Conservation (phyloP, 2,888 invertebrate species). For the Chorisops tibialis region DNA sequence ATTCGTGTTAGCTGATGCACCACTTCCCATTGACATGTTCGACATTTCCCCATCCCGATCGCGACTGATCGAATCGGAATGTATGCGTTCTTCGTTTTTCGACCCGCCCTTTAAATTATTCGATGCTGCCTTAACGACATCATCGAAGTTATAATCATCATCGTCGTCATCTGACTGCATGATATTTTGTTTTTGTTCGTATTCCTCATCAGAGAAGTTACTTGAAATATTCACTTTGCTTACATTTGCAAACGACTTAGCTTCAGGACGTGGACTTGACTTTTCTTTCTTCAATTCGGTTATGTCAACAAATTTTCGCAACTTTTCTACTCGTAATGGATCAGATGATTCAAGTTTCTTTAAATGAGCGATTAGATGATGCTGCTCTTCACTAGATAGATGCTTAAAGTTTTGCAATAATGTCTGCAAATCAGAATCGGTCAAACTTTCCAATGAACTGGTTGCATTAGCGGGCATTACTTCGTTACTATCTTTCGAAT, state of each 20-base stretch:
- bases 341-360: slow-evolving; percentile 76
- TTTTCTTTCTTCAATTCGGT: slow-evolving; percentile 38
- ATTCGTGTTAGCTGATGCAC: slow-evolving; percentile 37
- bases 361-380: slow-evolving; percentile 74
- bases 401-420: slow-evolving; percentile 78
- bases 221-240: neutral
- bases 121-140: slow-evolving; percentile 73
- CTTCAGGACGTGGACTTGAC: slow-evolving; percentile 26
- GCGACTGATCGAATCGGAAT: slow-evolving; percentile 38
- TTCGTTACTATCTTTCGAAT: slow-evolving; percentile 11
- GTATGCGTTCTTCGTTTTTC: slow-evolving; percentile 53
- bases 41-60: slow-evolving; percentile 39
- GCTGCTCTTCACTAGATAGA: slow-evolving; percentile 75
- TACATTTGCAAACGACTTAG: slow-evolving; percentile 21
- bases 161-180: slow-evolving; percentile 65
- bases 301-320: slow-evolving; percentile 72
- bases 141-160: slow-evolving; percentile 81
- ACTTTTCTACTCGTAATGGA: slow-evolving; percentile 71
- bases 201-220: slow-evolving; percentile 37
- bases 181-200: slow-evolving; percentile 45
- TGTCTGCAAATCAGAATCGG: slow-evolving; percentile 76
- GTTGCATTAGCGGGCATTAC: slow-evolving; percentile 39
- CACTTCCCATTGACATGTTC: slow-evolving; percentile 45
- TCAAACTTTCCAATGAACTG: slow-evolving; percentile 68
- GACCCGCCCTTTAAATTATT: slow-evolving; percentile 67